These are phyloP conservation scores for Apeira syringaria DNA, from an alignment of 2,888 invertebrate species.

Conservation along the genomic window DNA sequence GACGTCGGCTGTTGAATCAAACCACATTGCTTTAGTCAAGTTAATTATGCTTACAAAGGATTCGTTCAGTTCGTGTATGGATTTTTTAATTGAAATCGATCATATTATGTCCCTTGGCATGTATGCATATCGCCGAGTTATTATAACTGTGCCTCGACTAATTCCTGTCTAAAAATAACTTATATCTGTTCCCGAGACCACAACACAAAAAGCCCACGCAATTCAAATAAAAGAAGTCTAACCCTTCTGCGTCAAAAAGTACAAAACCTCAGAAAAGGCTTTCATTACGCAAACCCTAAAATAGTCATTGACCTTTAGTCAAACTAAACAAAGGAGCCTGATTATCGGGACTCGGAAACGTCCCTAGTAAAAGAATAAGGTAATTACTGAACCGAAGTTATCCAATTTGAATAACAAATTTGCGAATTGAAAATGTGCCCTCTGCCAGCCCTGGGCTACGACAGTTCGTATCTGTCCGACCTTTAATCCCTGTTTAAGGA, in stretches of 20 bases:
- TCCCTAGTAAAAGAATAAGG: slow-evolving; percentile 48
- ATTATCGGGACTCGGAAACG: slow-evolving; percentile 28
- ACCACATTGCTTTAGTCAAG: too few species aligned
- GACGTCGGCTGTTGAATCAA: too few species aligned
- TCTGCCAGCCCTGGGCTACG: slow-evolving; percentile 19
- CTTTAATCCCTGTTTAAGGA: slow-evolving; percentile 36
- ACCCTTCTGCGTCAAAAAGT: neutral
- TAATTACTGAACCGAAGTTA: slow-evolving; percentile 49
- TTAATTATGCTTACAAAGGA: too few species aligned
- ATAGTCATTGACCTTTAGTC: neutral
- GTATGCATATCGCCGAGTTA: too few species aligned
- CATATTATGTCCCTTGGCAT: too few species aligned
- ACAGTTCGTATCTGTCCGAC: slow-evolving; percentile 25
- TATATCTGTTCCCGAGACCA: too few species aligned
- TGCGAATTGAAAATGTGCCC: slow-evolving; percentile 44
- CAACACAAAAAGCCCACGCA: too few species aligned
- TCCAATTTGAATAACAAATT: slow-evolving; percentile 56
- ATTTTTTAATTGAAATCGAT: too few species aligned
- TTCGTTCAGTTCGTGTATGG: too few species aligned
- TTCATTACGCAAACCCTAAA: neutral
- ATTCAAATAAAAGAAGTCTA: neutral
- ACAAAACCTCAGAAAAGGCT: neutral
- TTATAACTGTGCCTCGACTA: too few species aligned
- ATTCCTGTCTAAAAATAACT: too few species aligned
- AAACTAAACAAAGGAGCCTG: slow-evolving; percentile 27